Conservation (phyloP, 2,888 invertebrate genomes). For the Acronicta aceris region DNA sequence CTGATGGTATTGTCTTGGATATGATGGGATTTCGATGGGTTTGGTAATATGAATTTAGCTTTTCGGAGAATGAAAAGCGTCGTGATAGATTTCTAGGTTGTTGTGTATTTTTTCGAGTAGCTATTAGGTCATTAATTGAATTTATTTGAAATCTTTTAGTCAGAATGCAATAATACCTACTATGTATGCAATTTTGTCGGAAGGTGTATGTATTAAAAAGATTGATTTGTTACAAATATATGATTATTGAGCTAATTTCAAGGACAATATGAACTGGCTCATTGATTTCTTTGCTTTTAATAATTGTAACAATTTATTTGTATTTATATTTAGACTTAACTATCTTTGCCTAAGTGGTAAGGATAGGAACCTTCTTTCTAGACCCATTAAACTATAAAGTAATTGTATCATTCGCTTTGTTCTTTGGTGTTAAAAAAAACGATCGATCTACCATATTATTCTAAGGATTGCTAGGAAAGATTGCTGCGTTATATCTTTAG, state of each 20-base stretch:
- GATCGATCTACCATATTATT: no score
- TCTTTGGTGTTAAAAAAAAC: no score
- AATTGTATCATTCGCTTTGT: no score
- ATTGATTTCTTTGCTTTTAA: constrained; percentile 16
- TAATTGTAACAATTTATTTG: no score
- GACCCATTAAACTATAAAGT: no score
- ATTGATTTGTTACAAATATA: constrained; percentile 21
- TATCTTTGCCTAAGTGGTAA: no score
- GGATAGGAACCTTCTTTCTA: no score
- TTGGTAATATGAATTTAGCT: constrained; percentile 17
- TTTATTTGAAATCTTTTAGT: neutral
- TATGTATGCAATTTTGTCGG: neutral
- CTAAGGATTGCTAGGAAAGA: no score
- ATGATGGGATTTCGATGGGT: constrained; percentile 35
- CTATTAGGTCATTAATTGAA: neutral
- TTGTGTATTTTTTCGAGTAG: neutral
- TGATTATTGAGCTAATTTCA: constrained; percentile 13
- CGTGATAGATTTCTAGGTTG: neutral
- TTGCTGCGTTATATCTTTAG: neutral
- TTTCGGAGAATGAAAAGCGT: constrained; percentile 1
- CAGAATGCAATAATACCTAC: neutral
- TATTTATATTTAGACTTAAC: no score
- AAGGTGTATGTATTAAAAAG: constrained; percentile 7
- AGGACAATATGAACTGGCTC: constrained; percentile 23
- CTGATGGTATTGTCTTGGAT: constrained; percentile 56